phyloP scores from a whole-genome alignment of 2,888 invertebrate genomes.

The Lycophotia porphyrea region DNA sequence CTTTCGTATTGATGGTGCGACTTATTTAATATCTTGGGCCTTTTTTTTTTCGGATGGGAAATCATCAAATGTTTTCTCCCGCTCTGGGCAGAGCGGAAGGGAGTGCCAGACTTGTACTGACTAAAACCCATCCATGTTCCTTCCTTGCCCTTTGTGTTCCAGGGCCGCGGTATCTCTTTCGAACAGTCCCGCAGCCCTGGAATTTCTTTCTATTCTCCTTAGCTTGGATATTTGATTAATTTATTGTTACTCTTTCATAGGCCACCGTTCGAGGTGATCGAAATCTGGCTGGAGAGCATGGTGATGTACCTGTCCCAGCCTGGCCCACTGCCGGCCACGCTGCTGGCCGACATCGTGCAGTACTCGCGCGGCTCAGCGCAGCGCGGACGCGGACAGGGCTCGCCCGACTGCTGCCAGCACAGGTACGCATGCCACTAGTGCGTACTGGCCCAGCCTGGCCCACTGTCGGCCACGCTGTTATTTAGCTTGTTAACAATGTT shows the following conservation, averaged over 20 bases:
- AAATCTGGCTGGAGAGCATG: slow-evolving; percentile 96
- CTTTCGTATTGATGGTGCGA: background rate
- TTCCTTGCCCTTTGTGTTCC: too few relatives aligned
- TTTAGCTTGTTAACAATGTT: too few relatives aligned
- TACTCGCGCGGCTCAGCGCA: slow-evolving; percentile 87
- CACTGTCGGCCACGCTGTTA: background rate
- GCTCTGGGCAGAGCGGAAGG: too few relatives aligned
- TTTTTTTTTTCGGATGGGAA: too few relatives aligned
- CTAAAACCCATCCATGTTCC: too few relatives aligned
- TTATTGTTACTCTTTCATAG: slow-evolving; percentile 80
- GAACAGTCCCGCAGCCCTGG: too few relatives aligned
- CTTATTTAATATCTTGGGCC: too few relatives aligned
- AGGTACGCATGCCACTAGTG: slow-evolving; percentile 83
- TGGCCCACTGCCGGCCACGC: slow-evolving; percentile 91
- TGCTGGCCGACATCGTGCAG: slow-evolving; percentile 94
- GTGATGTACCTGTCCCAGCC: slow-evolving; percentile 93
- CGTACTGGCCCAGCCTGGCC: slow-evolving; percentile 66
- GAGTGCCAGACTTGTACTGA: too few relatives aligned
- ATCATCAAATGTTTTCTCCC: too few relatives aligned
- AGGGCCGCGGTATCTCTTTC: too few relatives aligned
- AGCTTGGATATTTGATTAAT: background rate
- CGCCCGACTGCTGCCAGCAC: slow-evolving; percentile 51
- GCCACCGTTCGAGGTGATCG: slow-evolving; percentile 96
- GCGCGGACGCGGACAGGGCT: slow-evolving; percentile 87
- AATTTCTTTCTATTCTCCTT: too few relatives aligned